Evolutionary conservation across 1,140 invertebrate genomes (phyloP), one percentile per base, ranked within the genome.

Genomic region (Agrilus planipennis): DNA sequence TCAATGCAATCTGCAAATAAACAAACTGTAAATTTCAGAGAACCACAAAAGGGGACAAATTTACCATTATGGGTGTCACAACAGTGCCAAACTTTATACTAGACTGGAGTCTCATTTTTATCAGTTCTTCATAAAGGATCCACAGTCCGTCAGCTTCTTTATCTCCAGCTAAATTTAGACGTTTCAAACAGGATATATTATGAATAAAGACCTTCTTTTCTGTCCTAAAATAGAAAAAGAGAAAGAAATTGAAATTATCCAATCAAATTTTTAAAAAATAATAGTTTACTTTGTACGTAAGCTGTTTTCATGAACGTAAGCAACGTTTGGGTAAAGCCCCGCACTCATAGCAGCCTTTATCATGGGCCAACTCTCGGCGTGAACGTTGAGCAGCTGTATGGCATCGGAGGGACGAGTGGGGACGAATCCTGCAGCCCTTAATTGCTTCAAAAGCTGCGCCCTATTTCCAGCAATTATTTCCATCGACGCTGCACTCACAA

Each of bases 321-420:
- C 83, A 17, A 95, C 62, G 53, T 90, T 88, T 0, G 91, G 90
- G 68, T 93, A 95, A 18, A 86, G 66, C 2, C 89, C 90, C 18
- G 81, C 82, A 34, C 79, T 77, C 3, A 97, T 57, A 3, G 87
- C 85, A 2, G 88, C 90, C 63, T 95, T 96, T 0, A 96, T 81
- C 10, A 93, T 73, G 11, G 84, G 76, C 89, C 90, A 95, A 61
- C 85, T 88, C 51, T 85, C 79, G 1, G 89, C 88, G 64, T 92
- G 87, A 0, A 69, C 61, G 65, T 95, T 96, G 3, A 86, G 66
- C 47, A 80, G 78, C 47, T 77, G 66, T 18, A 89, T 81, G 12
- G 37, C 37, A 17, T 38, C 34, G 7, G 38, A 15, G 2, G 89
- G 89, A 67, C 91, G 92, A 2, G 88, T 88, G 63, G 90, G 2